Base-by-base conservation (phyloP, 2,888 invertebrate genomes). In the Cremastinae sp. region DNA sequence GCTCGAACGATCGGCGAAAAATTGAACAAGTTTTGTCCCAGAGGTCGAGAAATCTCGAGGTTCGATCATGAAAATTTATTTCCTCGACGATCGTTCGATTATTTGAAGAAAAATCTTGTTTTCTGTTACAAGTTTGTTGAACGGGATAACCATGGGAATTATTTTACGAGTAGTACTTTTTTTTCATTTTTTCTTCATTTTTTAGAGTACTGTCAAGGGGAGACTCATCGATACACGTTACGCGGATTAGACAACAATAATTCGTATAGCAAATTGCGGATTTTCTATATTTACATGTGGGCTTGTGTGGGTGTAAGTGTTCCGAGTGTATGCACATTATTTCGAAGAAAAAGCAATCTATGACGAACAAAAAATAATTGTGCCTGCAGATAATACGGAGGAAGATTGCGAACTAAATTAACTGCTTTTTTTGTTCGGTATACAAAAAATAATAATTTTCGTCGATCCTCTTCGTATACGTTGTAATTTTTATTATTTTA, bases 191-290 rank as follows among this genome's bases (percentile, higher is more conserved):
- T 28, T 28, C 20, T 47, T 47, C 12, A 18, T 53, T 56, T 37
- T 41, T 49, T 58, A 37, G 9, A 35, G 35, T 71, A 59, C 20
- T 76, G 62, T 59, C 58, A 10, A 35, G 61, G 58, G 59, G 72
- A 45, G 58, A 69, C 71, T 75, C 71, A 59, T 76, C 68, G 72
- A 69, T 76, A 76, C 72, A 76, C 75, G 61, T 68, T 68, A 75
- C 75, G 59, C 66, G 73, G 65, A 55, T 59, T 28, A 74, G 72
- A 75, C 69, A 73, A 76, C 72, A 72, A 73, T 76, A 75, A 75
- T 78, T 78, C 64, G 61, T 75, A 77, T 66, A 75, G 58, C 55
- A 64, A 77, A 78, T 28, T 64, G 65, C 56, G 64, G 73, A 73
- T 64, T 77, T 72, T 64, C 65, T 58, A 75, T 65, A 56, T 69